Evolutionary conservation across 2,797 vertebrate genomes (phyloP).

Genomic region (Holocentrus rufus): DNA sequence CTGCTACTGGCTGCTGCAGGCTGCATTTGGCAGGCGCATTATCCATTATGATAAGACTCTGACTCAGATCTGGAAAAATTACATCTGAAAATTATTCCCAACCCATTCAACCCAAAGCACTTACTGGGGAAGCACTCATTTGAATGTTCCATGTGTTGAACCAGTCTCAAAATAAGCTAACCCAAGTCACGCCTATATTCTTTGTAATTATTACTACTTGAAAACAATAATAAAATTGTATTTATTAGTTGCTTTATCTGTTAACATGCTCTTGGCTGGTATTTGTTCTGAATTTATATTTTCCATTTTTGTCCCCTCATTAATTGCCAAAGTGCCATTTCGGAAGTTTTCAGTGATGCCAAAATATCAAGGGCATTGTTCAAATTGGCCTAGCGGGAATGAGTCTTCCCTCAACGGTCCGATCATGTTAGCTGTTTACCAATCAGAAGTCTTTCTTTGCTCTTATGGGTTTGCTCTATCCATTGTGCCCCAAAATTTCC

Average conservation of each 20-base stretch:
- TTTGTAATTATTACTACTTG: neutral
- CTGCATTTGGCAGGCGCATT: constrained; percentile 9
- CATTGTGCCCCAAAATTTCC: too few species aligned
- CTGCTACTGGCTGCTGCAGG: constrained; percentile 74
- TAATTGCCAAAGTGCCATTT: neutral
- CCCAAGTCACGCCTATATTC: neutral
- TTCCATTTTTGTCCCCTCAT: neutral
- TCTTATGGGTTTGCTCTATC: neutral
- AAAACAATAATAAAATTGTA: neutral
- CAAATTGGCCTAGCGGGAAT: neutral
- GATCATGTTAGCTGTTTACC: neutral
- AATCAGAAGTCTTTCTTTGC: neutral
- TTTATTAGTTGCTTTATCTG: neutral
- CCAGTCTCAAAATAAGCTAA: neutral
- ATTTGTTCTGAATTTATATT: neutral
- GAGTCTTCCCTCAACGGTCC: neutral
- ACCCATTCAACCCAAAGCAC: neutral
- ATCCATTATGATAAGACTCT: constrained; percentile 3
- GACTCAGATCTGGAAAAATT: constrained; percentile 7
- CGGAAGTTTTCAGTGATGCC: neutral
- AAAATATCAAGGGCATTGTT: neutral
- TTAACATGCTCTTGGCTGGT: neutral
- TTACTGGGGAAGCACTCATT: neutral
- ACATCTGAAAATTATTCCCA: neutral
- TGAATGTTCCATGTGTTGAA: neutral